phyloP scores from a whole-genome alignment of 2,797 vertebrate genomes.

The Brachyrhaphis roseni region DNA sequence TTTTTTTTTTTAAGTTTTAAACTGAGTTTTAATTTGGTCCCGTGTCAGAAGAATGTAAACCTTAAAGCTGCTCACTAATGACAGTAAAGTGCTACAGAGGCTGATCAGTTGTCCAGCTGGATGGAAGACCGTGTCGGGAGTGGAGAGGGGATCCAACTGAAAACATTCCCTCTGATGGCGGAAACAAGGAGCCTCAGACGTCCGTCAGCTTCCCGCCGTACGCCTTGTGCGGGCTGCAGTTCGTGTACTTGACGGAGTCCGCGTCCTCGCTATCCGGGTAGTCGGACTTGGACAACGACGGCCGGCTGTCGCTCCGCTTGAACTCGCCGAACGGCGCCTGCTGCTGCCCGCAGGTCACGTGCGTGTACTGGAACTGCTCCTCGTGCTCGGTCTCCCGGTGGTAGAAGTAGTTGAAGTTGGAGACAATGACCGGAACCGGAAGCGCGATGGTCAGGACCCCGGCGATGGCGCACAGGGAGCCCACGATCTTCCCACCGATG shows the following conservation, averaged over 20 bases:
- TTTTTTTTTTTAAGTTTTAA: background rate
- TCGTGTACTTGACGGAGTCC: constrained; percentile 86
- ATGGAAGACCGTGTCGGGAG: background rate
- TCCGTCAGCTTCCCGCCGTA: constrained; percentile 89
- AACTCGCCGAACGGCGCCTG: constrained; percentile 83
- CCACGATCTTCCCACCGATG: constrained; percentile 94
- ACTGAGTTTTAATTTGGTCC: constrained; percentile 8
- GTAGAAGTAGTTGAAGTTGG: constrained; percentile 98
- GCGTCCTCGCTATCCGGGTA: constrained; percentile 84
- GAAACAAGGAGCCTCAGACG: constrained; percentile 77
- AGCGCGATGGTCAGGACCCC: constrained; percentile 93
- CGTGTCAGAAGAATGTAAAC: constrained; percentile 46
- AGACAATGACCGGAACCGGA: constrained; percentile 93
- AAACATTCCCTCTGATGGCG: constrained; percentile 41
- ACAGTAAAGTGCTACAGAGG: constrained; percentile 71
- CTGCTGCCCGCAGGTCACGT: constrained; percentile 91
- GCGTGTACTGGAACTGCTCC: constrained; percentile 92
- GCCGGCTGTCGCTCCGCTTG: constrained; percentile 81
- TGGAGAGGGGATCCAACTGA: constrained; percentile 5
- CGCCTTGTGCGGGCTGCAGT: constrained; percentile 87
- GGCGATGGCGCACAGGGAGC: constrained; percentile 92
- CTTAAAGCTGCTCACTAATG: constrained; percentile 43
- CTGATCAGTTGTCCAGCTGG: constrained; percentile 19
- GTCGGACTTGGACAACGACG: constrained; percentile 87
- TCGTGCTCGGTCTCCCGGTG: constrained; percentile 94